Evolutionary conservation across 2,113 vertebrate species (phyloP), one percentile per base, ranked within the genome.

Genomic region (Plecotus auritus): DNA sequence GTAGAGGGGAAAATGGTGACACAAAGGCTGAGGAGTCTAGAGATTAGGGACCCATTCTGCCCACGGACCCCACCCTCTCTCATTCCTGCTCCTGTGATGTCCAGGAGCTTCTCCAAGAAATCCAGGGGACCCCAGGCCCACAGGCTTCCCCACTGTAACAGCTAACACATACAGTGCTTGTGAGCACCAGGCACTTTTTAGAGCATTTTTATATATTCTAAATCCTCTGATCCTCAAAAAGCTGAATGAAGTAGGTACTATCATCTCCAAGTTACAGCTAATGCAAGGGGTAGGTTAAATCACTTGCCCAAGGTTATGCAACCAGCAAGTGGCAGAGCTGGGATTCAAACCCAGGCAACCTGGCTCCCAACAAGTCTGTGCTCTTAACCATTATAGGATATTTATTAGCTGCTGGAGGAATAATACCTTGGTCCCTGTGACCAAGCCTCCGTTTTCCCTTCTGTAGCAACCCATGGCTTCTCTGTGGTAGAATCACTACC

Each of bases 381-480:
- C 28, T 88, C 84, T 88, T 85, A 77, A 69, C 51, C 69, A 37
- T 64, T 18, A 61, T 1, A 59, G 47, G 11, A 45, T 8, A 66
- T 66, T 6, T 4, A 45, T 59, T 7, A 80, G 42, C 73, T 69
- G 84, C 40, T 81, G 56, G 51, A 70, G 11, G n/a, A 37, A 51
- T 1, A 14, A 54, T 9, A 78, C 37, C 28, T 83, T 45, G 70
- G 61, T 81, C 42, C 49, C 56, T 88, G 30, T 70, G 72, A 84
- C 54, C 37, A 87, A 45, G 73, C 59, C 93, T 95, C 95, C 81
- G 76, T 78, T 77, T 87, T 45, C 56, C 81, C 35, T 66, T 80
- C 42, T 47, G 26, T 40, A 16, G 78, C 69, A 78, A 61, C 42
- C 72, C 22, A 61, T 32, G 54, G 49, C 72, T 69, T 76, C 37